A percentile compares a stretch with the other conserved stretches of the same genome.
Conservation (phyloP, 2,888 invertebrate genomes). For the Lacanobia oleracea region DNA sequence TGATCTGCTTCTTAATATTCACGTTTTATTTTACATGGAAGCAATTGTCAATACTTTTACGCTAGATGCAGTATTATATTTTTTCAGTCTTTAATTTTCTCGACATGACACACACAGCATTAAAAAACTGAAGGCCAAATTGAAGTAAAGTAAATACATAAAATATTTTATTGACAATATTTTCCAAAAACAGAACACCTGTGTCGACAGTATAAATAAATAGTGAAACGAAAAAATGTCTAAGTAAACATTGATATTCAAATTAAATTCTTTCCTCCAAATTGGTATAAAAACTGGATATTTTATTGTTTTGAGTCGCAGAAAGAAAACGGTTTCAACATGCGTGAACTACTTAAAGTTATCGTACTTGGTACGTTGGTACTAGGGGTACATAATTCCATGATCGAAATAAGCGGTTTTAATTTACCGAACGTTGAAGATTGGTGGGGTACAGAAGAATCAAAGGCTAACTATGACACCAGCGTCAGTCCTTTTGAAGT, state of each 20-base stretch:
- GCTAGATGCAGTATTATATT: no score
- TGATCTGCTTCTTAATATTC: no score
- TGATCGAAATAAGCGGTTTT: slow-evolving; percentile 9
- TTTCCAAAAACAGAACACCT: not conserved
- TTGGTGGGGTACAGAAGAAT: slow-evolving; percentile 59
- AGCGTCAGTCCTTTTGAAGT: slow-evolving; percentile 76
- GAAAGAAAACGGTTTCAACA: not conserved
- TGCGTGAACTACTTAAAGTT: not conserved
- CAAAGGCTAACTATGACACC: slow-evolving; percentile 74
- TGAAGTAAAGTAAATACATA: not conserved
- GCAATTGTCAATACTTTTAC: no score
- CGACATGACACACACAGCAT: not conserved
- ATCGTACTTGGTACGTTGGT: slow-evolving; percentile 1
- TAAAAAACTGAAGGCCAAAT: not conserved
- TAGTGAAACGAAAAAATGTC: not conserved
- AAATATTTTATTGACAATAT: not conserved
- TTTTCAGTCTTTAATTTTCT: no score
- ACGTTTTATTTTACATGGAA: no score
- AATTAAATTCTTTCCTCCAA: not conserved
- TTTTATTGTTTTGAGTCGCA: not conserved
- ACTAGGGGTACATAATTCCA: slow-evolving; percentile 17
- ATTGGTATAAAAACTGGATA: not conserved
- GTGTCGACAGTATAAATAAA: not conserved
- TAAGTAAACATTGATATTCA: not conserved
- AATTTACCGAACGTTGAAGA: slow-evolving; percentile 22